Conservation (phyloP, 1,140 invertebrate genomes). For the Akabosia matsudoensis region DNA sequence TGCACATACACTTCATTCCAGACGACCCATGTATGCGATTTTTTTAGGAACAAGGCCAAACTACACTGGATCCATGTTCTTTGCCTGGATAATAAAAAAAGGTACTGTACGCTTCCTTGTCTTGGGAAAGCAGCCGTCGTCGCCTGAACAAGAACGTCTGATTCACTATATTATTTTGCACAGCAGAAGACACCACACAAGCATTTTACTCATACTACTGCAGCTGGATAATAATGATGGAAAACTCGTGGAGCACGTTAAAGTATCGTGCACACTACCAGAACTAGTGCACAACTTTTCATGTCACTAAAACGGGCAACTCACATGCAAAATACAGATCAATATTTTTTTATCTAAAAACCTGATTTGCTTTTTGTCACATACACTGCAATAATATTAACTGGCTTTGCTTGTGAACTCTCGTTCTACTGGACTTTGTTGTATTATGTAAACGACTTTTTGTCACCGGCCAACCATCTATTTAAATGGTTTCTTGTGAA, state of each 20-base stretch:
- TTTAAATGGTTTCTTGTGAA: no score
- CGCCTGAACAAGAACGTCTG: no score
- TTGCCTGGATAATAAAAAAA: not conserved
- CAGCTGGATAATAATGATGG: not conserved
- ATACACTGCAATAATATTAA: not conserved
- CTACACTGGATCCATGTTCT: not conserved
- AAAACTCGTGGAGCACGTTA: not conserved
- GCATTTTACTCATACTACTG: no score
- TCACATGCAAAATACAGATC: slow-evolving; percentile 14
- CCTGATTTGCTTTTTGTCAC: slow-evolving; percentile 14
- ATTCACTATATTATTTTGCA: not conserved
- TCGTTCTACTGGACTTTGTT: not conserved
- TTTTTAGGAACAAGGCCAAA: not conserved
- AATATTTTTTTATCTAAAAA: slow-evolving; percentile 6
- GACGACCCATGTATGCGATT: not conserved
- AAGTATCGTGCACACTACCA: not conserved
- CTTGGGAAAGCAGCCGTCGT: not conserved
- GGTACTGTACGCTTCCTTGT: not conserved
- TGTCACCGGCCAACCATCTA: no score
- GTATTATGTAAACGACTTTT: no score
- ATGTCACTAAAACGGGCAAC: not conserved
- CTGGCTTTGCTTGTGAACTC: not conserved
- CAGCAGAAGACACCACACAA: not conserved
- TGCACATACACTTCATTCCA: no score
- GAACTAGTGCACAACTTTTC: not conserved